Conservation (phyloP, 2,888 invertebrate genomes). For the Lycaena phlaeas region DNA sequence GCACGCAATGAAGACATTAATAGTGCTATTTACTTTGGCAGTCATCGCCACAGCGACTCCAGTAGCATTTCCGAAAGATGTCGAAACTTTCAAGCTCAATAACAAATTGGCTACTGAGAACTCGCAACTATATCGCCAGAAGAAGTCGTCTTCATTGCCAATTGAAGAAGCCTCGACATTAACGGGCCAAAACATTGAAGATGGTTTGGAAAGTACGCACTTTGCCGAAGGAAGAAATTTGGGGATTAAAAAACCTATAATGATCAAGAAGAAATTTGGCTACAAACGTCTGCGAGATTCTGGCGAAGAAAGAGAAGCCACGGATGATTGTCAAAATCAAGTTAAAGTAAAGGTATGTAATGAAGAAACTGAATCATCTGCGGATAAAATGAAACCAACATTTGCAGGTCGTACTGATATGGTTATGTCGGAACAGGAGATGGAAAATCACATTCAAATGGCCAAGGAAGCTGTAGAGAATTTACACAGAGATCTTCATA, state of each 20-base stretch:
- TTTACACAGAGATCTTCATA: conserved; percentile 41
- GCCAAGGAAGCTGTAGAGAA: conserved; percentile 57
- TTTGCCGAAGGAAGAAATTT: conserved; percentile 28
- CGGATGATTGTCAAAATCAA: conserved; percentile 35
- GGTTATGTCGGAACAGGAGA: conserved; percentile 34
- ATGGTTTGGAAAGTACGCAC: conserved; percentile 17
- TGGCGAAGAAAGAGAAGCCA: conserved; percentile 34
- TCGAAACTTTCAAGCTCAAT: conserved; percentile 20
- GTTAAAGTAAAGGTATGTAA: conserved; percentile 53
- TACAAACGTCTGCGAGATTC: conserved; percentile 51
- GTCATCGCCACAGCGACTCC: conserved; percentile 44
- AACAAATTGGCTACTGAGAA: conserved; percentile 20
- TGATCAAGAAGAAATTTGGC: conserved; percentile 47
- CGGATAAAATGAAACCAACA: conserved; percentile 26
- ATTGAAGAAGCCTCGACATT: conserved; percentile 9
- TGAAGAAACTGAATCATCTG: conserved; percentile 28
- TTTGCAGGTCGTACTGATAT: conserved; percentile 23
- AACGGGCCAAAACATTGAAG: conserved; percentile 6
- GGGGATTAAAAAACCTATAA: conserved; percentile 38
- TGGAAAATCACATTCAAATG: conserved; percentile 47
- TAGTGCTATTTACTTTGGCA: conserved; percentile 45
- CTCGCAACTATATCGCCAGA: conserved; percentile 29
- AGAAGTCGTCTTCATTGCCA: conserved; percentile 29
- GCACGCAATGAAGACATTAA: conserved; percentile 53
- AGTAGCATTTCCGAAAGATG: conserved; percentile 28